A percentile compares a stretch with the other conserved stretches of the same genome.
Conservation (phyloP, 2,797 vertebrate species). For the Rhincodon typus region DNA sequence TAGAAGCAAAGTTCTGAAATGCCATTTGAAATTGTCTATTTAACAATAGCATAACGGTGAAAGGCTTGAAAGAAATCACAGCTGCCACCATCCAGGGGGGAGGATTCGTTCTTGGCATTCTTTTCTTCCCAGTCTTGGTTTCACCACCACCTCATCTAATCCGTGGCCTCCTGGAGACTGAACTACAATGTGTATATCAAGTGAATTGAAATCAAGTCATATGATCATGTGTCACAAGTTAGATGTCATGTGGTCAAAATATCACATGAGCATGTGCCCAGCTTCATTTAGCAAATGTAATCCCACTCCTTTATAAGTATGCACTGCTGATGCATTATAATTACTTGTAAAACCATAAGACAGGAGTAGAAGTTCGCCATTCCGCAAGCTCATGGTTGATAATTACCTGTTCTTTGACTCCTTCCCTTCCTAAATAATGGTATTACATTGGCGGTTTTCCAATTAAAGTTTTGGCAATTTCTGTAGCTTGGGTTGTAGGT, state of each 20-base stretch:
- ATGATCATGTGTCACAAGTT: neutral
- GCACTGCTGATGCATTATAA: neutral
- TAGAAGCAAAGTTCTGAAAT: slow-evolving; percentile 3
- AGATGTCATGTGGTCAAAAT: neutral
- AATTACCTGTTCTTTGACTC: too few species aligned
- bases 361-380: too few species aligned
- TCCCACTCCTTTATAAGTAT: too few species aligned
- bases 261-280: neutral
- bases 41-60: neutral
- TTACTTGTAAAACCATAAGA: too few species aligned
- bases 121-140: neutral
- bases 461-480: too few species aligned
- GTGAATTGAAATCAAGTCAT: neutral
- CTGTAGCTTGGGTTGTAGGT: too few species aligned
- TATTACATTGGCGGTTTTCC: too few species aligned
- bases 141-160: neutral
- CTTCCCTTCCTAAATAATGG: too few species aligned
- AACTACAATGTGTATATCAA: neutral
- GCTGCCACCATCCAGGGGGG: neutral
- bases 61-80: neutral
- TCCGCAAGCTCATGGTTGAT: too few species aligned
- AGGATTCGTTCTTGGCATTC: neutral
- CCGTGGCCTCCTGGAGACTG: neutral
- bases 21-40: slow-evolving; percentile 2
- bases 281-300: neutral